A percentile compares a stretch with the other conserved stretches of the same genome.
Conservation (phyloP, 2,888 invertebrate species). For the Sabellastarte sp. region DNA sequence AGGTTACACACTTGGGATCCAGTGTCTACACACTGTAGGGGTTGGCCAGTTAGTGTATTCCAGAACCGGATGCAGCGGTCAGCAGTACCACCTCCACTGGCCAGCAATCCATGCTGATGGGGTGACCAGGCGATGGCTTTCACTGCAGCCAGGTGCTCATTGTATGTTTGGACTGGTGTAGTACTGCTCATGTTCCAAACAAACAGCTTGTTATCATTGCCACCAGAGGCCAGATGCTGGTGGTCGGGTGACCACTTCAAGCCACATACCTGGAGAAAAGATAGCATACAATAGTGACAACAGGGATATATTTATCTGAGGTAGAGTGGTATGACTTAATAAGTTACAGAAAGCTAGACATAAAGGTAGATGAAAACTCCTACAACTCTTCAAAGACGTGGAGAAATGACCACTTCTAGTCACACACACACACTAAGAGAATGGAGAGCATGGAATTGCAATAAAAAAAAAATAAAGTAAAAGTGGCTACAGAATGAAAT, state of each 20-base stretch:
- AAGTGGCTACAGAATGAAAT: too few species aligned
- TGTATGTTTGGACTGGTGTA: constrained; percentile 64
- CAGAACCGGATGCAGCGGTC: constrained; percentile 73
- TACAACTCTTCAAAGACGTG: too few species aligned
- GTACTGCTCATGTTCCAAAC: constrained; percentile 68
- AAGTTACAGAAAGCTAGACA: too few species aligned
- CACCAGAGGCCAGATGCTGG: constrained; percentile 94
- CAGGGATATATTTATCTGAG: too few species aligned
- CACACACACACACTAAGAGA: too few species aligned
- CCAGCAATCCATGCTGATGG: constrained; percentile 85
- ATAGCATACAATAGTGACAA: not conserved
- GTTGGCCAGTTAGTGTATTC: constrained; percentile 71
- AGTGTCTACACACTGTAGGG: constrained; percentile 82
- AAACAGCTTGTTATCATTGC: constrained; percentile 94
- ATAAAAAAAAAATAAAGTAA: too few species aligned
- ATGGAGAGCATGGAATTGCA: too few species aligned
- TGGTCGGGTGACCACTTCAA: constrained; percentile 98
- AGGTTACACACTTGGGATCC: constrained; percentile 93
- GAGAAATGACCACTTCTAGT: too few species aligned
- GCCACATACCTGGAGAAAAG: constrained; percentile 72
- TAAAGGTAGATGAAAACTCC: too few species aligned
- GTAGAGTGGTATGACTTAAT: too few species aligned
- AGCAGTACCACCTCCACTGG: constrained; percentile 94
- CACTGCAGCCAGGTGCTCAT: constrained; percentile 60
- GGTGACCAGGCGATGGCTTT: constrained; percentile 93